A percentile compares a stretch with the other conserved stretches of the same genome.
Conservation (phyloP, 2,888 invertebrate genomes). For the Neelides folsomi region DNA sequence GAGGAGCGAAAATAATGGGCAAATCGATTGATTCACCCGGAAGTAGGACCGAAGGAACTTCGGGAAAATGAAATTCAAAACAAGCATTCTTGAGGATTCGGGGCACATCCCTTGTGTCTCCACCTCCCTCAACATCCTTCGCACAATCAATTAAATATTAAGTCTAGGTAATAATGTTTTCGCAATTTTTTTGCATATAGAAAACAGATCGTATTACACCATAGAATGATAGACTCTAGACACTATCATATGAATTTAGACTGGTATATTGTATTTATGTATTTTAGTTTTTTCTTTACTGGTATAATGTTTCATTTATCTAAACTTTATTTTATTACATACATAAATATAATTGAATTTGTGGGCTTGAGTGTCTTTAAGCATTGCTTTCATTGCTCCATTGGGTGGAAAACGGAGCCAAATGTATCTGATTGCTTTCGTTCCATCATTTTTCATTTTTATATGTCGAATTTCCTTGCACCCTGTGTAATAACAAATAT, state of each 20-base stretch:
- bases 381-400: conserved; percentile 12
- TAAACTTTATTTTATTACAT: background rate
- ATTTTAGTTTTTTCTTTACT: no score
- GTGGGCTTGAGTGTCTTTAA: conserved; percentile 9
- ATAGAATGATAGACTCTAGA: no score
- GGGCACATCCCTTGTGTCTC: conserved; percentile 2
- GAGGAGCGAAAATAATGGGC: conserved; percentile 22
- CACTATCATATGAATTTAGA: no score
- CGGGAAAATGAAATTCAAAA: conserved; percentile 25
- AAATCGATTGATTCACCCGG: conserved; percentile 23
- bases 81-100: conserved; percentile 14
- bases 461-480: conserved; percentile 20
- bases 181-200: no score
- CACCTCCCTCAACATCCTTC: background rate
- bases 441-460: conserved; percentile 24
- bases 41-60: conserved; percentile 18
- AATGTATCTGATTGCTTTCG: conserved; percentile 22
- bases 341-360: background rate
- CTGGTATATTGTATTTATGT: no score
- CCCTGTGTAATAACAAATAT: conserved; percentile 6
- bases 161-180: no score
- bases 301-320: background rate
- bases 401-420: conserved; percentile 22
- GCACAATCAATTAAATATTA: no score
- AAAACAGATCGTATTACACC: no score